These are phyloP conservation scores for Amphipyra berbera DNA, from an alignment of 2,888 invertebrate genomes.

Conservation along the genomic window DNA sequence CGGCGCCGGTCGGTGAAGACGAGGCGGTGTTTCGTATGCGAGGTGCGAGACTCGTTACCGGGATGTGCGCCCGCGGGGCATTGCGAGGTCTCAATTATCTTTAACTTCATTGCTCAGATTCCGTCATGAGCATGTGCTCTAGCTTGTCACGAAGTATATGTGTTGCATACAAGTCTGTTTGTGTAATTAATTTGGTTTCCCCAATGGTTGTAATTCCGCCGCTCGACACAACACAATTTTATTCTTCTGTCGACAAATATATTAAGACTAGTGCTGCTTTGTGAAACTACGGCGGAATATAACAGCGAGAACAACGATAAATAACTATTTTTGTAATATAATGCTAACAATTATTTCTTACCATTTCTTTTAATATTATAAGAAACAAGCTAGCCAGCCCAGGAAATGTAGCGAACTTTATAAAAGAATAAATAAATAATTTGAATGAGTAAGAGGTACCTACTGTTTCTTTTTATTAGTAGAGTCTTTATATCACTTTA, in stretches of 20 bases:
- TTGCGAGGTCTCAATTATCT: constrained; percentile 83
- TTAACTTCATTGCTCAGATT: constrained; percentile 82
- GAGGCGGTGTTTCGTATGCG: constrained; percentile 74
- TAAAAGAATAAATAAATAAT: background rate
- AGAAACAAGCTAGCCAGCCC: no score
- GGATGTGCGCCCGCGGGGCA: constrained; percentile 75
- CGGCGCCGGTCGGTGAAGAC: constrained; percentile 39
- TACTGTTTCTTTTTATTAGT: no score
- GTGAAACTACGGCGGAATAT: constrained; percentile 20
- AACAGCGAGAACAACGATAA: constrained; percentile 7
- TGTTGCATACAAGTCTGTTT: constrained; percentile 64
- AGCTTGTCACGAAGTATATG: constrained; percentile 65
- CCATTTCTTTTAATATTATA: no score
- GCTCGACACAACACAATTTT: constrained; percentile 65
- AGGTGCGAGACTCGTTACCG: constrained; percentile 78
- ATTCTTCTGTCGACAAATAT: constrained; percentile 56
- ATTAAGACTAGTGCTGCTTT: constrained; percentile 45
- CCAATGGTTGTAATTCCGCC: constrained; percentile 64
- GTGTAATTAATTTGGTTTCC: constrained; percentile 74
- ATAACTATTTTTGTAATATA: constrained; percentile 1
- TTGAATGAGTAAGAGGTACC: background rate
- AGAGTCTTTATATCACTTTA: no score
- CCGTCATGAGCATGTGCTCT: constrained; percentile 74
- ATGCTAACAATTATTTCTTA: background rate
- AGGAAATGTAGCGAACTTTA: no score